Evolutionary conservation across 2,113 vertebrate genomes (phyloP), one percentile per base, ranked within the genome.

Genomic region (Atherinomorus stipes): DNA sequence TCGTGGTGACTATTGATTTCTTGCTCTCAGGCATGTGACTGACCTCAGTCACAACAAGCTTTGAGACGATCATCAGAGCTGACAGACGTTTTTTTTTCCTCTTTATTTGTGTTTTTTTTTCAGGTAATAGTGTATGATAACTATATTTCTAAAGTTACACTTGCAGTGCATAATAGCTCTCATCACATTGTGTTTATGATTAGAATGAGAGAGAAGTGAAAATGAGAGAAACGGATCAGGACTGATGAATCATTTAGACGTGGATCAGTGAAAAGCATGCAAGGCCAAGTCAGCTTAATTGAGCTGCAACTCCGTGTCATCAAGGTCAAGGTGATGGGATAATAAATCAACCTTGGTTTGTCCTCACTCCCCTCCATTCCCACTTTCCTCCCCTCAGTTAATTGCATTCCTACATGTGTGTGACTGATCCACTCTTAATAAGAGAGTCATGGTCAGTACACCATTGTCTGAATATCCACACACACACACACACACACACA

Each of bases 261-360:
- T 85, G 71, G 84, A 91, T 89, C 76, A 88, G 64, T 72, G 37
- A 57, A 37, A 64, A 42, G 65, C 66, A 56, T 59, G 60, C 58
- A 42, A 45, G 71, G 81, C 76, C 85, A 86, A 78, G 76, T 71
- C 31, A 15, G 58, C 78, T 78, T 93, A 90, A 92, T 92, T 91
- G 91, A 93, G 88, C 90, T 81, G 83, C 85, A 79, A 88, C 84
- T 79, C 42, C 21, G 52, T 85, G 90, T 89, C 87, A 86, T 51
- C 78, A 73, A 90, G 89, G 89, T 92, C 90, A 93, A 90, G 90
- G 87, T 92, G 89, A 91, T 72, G 78, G 83, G 75, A 85, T 90
- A 91, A 91, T 93, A 91, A 92, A 92, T 93, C 89, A 91, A 49
- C 69, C 80, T 56, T 16, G 64, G 54, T 79, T 78, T 42, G 1